Percentiles rank a stretch among this genome's conserved stretches.
Conservation (phyloP, 2,888 invertebrate species). For the Acronicta leporina region DNA sequence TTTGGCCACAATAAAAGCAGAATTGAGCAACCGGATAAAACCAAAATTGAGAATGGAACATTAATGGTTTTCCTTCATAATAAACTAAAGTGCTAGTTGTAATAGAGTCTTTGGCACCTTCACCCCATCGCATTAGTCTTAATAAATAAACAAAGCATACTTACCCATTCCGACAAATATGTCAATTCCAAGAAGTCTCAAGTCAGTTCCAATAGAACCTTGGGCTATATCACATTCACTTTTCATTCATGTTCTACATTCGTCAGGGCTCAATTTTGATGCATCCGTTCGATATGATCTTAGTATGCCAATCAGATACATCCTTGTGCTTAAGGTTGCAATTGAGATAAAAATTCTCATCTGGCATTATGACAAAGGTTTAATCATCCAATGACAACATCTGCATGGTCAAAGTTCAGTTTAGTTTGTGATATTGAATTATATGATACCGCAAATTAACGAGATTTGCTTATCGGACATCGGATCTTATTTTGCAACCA, state of each 20-base stretch:
- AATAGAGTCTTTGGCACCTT: not conserved
- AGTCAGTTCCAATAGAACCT: slow-evolving; percentile 33
- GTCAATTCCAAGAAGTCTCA: not conserved
- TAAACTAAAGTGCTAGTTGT: not conserved
- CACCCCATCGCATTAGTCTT: not conserved
- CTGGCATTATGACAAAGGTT: slow-evolving; percentile 22
- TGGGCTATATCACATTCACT: slow-evolving; percentile 40
- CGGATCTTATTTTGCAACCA: too few species aligned
- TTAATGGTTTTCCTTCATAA: too few species aligned
- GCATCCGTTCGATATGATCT: slow-evolving; percentile 42
- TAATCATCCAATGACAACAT: slow-evolving; percentile 18
- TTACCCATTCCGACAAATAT: not conserved
- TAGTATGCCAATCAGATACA: slow-evolving; percentile 30
- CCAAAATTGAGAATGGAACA: too few species aligned
- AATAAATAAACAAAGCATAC: slow-evolving; percentile 1
- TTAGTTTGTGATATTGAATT: slow-evolving; percentile 13
- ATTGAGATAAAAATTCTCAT: slow-evolving; percentile 18
- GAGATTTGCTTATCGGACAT: not conserved
- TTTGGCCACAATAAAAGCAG: too few species aligned
- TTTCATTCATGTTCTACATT: slow-evolving; percentile 29
- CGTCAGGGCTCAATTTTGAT: slow-evolving; percentile 29
- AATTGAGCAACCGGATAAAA: too few species aligned
- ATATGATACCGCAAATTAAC: slow-evolving; percentile 8
- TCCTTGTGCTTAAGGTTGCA: slow-evolving; percentile 35
- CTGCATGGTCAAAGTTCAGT: slow-evolving; percentile 30